Evolutionary conservation across 2,888 invertebrate genomes (phyloP).

Genomic region (Andrena flavipes): DNA sequence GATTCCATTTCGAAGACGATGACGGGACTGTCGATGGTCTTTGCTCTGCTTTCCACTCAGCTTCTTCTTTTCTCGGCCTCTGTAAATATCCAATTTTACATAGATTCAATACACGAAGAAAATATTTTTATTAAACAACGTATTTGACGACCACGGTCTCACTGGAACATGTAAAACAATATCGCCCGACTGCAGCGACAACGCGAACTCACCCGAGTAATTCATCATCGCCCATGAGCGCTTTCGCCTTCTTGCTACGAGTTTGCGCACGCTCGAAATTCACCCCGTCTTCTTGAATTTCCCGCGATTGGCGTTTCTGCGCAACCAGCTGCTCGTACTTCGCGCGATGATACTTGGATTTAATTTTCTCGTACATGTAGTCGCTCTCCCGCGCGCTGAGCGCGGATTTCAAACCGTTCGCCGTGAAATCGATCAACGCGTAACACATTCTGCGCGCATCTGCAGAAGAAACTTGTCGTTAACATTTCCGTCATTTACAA

Average conservation of each 20-base stretch:
- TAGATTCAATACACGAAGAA: not conserved
- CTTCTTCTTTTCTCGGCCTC: conserved; percentile 32
- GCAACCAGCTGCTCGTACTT: conserved; percentile 21
- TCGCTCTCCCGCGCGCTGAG: conserved; percentile 52
- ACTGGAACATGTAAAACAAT: not conserved
- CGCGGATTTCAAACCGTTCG: conserved; percentile 72
- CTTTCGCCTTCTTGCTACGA: conserved; percentile 4
- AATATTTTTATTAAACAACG: not conserved
- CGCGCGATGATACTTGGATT: conserved; percentile 8
- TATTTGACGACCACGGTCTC: not conserved
- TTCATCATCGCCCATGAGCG: conserved; percentile 2
- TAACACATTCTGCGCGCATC: conserved; percentile 76
- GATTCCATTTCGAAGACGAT: conserved; percentile 12
- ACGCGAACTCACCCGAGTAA: conserved; percentile 24
- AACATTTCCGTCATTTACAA: not conserved
- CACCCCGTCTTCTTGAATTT: not conserved
- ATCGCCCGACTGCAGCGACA: not conserved
- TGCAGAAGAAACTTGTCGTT: conserved; percentile 39
- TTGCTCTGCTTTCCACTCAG: not conserved
- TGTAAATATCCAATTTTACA: not conserved
- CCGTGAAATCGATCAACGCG: conserved; percentile 73
- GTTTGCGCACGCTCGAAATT: not conserved
- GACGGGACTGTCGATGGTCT: conserved; percentile 19
- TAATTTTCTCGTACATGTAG: conserved; percentile 31
- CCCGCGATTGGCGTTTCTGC: conserved; percentile 14